These are phyloP conservation scores for Synodontis membranacea DNA, from an alignment of 2,113 vertebrate species.

Conservation along the genomic window DNA sequence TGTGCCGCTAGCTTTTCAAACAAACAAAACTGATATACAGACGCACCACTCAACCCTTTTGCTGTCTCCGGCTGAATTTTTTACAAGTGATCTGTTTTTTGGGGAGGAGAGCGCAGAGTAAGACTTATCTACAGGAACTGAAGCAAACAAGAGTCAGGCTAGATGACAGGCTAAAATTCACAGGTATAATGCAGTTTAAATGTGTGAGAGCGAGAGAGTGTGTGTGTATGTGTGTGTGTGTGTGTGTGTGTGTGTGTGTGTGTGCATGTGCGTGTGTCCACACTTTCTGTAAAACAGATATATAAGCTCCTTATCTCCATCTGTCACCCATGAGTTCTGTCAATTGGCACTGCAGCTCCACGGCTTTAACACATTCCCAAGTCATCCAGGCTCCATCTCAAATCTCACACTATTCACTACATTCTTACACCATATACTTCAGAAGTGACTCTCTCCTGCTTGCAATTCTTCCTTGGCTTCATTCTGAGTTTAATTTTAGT, in stretches of 20 bases:
- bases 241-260: slow-evolving; percentile 18
- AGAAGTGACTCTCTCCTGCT: background rate
- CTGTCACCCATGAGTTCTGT: slow-evolving; percentile 1
- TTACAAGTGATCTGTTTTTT: background rate
- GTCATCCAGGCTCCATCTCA: background rate
- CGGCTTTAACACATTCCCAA: slow-evolving; percentile 14
- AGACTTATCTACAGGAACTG: background rate
- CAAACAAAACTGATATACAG: slow-evolving; percentile 26
- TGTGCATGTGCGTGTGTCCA: background rate
- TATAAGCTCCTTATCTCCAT: background rate
- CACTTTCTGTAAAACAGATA: slow-evolving; percentile 6
- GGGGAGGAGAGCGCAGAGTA: background rate
- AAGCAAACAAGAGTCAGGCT: background rate
- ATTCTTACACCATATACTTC: background rate
- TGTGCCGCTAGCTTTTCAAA: slow-evolving; percentile 19
- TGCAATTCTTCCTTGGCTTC: background rate
- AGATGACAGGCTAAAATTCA: background rate
- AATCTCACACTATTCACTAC: background rate
- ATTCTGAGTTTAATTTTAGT: background rate
- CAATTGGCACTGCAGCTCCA: background rate
- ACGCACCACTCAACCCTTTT: background rate
- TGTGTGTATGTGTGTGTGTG: background rate
- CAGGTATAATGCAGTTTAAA: background rate
- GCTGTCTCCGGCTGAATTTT: slow-evolving; percentile 22
- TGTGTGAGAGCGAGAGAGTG: background rate